Percentiles rank a stretch among this genome's conserved stretches.
Evolutionary conservation across 2,888 invertebrate genomes (phyloP).

Genomic region (Thera obeliscata): DNA sequence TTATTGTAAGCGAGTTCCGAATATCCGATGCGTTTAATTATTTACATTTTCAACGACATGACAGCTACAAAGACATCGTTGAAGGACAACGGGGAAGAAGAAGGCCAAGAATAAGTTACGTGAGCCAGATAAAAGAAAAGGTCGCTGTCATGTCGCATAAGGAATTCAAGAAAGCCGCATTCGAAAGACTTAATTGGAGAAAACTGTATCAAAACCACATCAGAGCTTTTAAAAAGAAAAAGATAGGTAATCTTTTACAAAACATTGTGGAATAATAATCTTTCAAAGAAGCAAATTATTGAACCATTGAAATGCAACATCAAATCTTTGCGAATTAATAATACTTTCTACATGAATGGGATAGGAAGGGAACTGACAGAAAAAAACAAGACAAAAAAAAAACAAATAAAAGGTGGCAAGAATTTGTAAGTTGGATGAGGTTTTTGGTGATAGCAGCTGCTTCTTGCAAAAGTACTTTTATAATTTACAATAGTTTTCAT

Average conservation of each 20-base stretch:
- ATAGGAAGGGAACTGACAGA: not conserved
- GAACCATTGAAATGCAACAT: slow-evolving; percentile 10
- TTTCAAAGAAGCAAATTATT: slow-evolving; percentile 8
- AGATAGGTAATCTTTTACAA: slow-evolving; percentile 9
- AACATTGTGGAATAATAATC: slow-evolving; percentile 7
- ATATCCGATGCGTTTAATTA: not conserved
- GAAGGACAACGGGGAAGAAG: no score
- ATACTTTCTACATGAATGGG: not conserved
- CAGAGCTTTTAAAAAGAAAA: no score
- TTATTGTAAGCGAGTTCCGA: slow-evolving; percentile 24
- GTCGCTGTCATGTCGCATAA: no score
- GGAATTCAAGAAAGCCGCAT: no score
- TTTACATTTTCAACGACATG: no score
- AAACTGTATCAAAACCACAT: no score
- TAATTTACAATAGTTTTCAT: no score
- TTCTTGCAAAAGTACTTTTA: not conserved
- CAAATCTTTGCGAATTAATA: not conserved
- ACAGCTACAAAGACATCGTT: no score
- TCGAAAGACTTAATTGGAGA: no score
- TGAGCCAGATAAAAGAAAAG: no score
- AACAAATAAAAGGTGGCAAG: not conserved
- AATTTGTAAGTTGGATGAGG: not conserved
- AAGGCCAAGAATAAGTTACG: no score
- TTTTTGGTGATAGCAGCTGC: not conserved
- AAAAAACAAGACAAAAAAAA: not conserved